Evolutionary conservation across 2,797 vertebrate species (phyloP).

Genomic region (Hafferia zeledoni): DNA sequence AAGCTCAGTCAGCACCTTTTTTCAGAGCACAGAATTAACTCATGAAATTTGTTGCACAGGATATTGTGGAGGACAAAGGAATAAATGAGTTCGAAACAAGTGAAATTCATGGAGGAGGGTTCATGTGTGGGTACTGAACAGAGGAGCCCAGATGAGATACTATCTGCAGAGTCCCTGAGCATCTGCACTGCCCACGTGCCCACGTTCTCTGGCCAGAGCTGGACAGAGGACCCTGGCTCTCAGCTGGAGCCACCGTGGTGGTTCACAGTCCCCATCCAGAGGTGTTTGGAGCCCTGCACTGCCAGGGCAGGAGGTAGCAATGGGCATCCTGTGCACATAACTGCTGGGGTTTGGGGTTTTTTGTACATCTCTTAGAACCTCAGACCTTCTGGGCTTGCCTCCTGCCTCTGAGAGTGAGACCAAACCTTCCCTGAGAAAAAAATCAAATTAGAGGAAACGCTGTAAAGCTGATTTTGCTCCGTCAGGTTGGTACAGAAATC

Average conservation of each 20-base stretch:
- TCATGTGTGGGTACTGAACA: background rate
- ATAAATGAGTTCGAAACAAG: background rate
- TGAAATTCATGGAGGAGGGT: background rate
- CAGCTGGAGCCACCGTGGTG: accelerated
- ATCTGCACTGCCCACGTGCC: background rate
- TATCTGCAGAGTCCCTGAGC: background rate
- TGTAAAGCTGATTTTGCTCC: background rate
- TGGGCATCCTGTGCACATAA: accelerated
- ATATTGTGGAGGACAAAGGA: background rate
- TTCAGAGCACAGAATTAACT: background rate
- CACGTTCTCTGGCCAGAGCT: accelerated
- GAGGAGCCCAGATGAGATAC: background rate
- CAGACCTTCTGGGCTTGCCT: background rate
- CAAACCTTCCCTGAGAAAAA: background rate
- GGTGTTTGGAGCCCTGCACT: accelerated
- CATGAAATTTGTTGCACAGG: background rate
- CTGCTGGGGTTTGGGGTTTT: background rate
- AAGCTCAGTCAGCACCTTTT: background rate
- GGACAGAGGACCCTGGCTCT: accelerated
- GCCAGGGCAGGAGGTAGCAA: background rate
- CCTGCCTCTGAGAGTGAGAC: background rate
- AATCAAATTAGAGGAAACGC: background rate
- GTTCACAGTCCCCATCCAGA: background rate
- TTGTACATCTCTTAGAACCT: background rate
- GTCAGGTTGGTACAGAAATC: too few species aligned